Evolutionary conservation across 2,888 invertebrate species (phyloP), one percentile per base, ranked within the genome.

Genomic region (Lottia scabra): DNA sequence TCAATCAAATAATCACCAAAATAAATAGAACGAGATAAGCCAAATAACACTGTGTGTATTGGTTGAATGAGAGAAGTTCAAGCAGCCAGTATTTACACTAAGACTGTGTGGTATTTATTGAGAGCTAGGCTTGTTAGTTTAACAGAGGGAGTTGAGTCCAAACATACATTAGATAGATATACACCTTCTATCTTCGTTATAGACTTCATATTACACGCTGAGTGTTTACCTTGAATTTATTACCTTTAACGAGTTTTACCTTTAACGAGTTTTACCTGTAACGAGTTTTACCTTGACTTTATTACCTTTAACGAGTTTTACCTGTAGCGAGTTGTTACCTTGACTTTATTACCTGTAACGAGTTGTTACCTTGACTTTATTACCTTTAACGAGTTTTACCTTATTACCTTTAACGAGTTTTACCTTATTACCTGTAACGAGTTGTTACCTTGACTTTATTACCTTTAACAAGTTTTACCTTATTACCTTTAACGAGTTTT

Each of bases 131-230:
- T 23, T 56, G 56, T 56, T 56, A 56, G 56, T 56, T 56, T 56
- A 56, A 23, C 23, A 2, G 13, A 56, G 56, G 56, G 56, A 56
- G 56, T 56, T 56, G 19, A 23, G 56, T 56, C 56, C 56, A 56
- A 56, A 56, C 56, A 56, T 56, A 56, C 56, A 56, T 56, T 56
- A 56, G 23, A 23, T 56, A 56, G 56, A 56, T 56, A 56, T 56
- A 56, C 19, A 56, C 56, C 56, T 23, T 13, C 56, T 56, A 56
- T 56, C 56, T 12, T 56, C 56, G 12, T 13, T 56, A 23, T 23
- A 56, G 12, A 56, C 56, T 23, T 56, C 19, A 56, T 19, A 23
- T 56, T 56, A 56, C 56, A 23, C 8, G 56, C 12, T 12, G 23
- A 56, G 56, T 56, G 56, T 56, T 56, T 56, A 56, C 56, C 23